These are phyloP conservation scores for Ophioderma brevispina DNA, from an alignment of 35 echinoderm and acorn worm species.

Conservation along the genomic window DNA sequence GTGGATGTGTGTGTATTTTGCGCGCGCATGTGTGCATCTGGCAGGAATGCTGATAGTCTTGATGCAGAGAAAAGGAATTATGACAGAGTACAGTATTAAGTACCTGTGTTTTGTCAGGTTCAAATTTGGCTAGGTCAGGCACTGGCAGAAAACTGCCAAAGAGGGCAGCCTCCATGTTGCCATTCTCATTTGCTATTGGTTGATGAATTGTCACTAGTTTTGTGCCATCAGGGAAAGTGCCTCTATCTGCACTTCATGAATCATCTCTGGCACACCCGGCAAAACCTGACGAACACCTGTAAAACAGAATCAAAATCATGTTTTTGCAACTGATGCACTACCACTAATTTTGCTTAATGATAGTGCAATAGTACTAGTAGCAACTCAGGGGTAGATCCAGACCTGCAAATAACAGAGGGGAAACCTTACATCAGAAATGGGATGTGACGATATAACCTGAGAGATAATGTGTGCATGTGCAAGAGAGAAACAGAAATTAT, in stretches of 20 bases:
- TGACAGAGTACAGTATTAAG: not conserved
- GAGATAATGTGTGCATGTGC: too few species aligned
- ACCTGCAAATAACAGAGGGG: too few species aligned
- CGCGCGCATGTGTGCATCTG: not conserved
- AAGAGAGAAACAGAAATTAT: too few species aligned
- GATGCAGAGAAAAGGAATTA: too few species aligned
- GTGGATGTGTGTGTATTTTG: too few species aligned
- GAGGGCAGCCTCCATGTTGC: constrained; percentile 53
- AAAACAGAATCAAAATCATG: not conserved
- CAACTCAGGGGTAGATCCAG: too few species aligned
- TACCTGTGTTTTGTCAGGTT: not conserved
- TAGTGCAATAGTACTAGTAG: too few species aligned
- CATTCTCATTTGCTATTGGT: constrained; percentile 52
- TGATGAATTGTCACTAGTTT: constrained; percentile 76
- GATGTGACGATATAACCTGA: too few species aligned
- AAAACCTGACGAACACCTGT: constrained; percentile 64
- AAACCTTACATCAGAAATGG: too few species aligned
- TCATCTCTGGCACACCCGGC: constrained; percentile 76
- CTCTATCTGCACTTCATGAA: constrained; percentile 74
- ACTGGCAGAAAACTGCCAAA: constrained; percentile 79
- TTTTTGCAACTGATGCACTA: too few species aligned
- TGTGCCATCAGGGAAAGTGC: constrained; percentile 76
- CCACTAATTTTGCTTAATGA: too few species aligned
- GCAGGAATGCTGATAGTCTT: too few species aligned
- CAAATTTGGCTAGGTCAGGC: constrained; percentile 52